phyloP scores from a whole-genome alignment of 1,140 invertebrate species.

The Atta colombica region DNA sequence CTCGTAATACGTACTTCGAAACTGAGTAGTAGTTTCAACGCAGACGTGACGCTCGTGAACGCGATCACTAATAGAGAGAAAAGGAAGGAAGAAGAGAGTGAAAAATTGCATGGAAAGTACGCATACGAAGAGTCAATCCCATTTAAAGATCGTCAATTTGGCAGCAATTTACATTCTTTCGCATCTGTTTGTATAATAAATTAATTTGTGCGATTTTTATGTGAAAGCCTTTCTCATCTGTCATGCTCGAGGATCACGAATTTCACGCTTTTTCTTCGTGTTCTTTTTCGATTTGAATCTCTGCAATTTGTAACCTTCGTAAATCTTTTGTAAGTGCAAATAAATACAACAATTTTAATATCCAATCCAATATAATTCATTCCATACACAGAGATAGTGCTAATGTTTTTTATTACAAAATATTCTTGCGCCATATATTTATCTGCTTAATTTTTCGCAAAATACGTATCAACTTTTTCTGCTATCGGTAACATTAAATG shows the following conservation, averaged over 20 bases:
- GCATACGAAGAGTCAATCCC: neutral
- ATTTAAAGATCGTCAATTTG: neutral
- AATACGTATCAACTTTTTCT: constrained; percentile 5
- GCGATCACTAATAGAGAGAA: neutral
- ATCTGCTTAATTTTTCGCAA: neutral
- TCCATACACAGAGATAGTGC: neutral
- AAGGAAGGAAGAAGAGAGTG: neutral
- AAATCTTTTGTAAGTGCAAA: neutral
- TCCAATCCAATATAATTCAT: neutral
- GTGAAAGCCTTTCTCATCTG: neutral
- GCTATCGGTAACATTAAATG: neutral
- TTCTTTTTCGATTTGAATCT: neutral
- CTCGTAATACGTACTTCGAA: constrained; percentile 20
- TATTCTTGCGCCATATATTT: neutral
- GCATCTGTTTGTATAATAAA: neutral
- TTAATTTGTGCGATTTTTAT: neutral
- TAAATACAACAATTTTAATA: neutral
- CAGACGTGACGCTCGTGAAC: constrained; percentile 5
- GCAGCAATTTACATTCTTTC: neutral
- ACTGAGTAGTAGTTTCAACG: neutral
- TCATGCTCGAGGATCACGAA: no score
- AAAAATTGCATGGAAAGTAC: constrained; percentile 19
- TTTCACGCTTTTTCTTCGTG: neutral
- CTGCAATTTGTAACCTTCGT: neutral
- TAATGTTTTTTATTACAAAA: neutral